Evolutionary conservation across 2,113 vertebrate genomes (phyloP).

Genomic region (Ahaetulla prasina): DNA sequence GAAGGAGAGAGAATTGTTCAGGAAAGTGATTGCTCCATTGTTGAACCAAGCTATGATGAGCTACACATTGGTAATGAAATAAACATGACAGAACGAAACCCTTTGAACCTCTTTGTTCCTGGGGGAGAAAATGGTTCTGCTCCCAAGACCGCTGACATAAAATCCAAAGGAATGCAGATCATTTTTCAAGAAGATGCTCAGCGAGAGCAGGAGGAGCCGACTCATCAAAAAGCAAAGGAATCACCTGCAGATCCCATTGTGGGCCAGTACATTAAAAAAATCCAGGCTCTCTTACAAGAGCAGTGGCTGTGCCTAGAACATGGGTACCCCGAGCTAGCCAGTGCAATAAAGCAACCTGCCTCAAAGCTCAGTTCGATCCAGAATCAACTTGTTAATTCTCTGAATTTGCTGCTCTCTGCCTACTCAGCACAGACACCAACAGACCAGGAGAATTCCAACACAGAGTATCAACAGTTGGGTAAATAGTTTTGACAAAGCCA

Average conservation of each 20-base stretch:
- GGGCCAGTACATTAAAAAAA: slow-evolving; percentile 88
- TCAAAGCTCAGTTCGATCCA: slow-evolving; percentile 97
- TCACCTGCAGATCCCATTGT: slow-evolving; percentile 75
- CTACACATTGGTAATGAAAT: slow-evolving; percentile 26
- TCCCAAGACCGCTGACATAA: neutral
- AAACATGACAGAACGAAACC: slow-evolving; percentile 23
- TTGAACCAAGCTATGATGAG: slow-evolving; percentile 10
- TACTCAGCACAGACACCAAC: slow-evolving; percentile 77
- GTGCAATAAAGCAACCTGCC: slow-evolving; percentile 78
- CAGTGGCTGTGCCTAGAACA: slow-evolving; percentile 93
- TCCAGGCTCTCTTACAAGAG: slow-evolving; percentile 93
- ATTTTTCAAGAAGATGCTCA: slow-evolving; percentile 8
- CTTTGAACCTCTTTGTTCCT: neutral
- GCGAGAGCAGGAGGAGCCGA: slow-evolving; percentile 39
- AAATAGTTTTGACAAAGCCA: slow-evolving; percentile 51
- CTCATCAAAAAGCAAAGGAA: slow-evolving; percentile 18
- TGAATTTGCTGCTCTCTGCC: slow-evolving; percentile 90
- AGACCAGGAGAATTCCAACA: slow-evolving; percentile 59
- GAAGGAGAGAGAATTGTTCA: slow-evolving; percentile 40
- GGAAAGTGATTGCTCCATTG: rapidly evolving
- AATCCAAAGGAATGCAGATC: neutral
- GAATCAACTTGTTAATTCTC: slow-evolving; percentile 91
- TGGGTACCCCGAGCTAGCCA: slow-evolving; percentile 79
- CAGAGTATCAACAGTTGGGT: slow-evolving; percentile 64
- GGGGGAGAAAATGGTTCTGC: neutral